Conservation (phyloP, 2,888 invertebrate genomes). For the Polylopha cassiicola region DNA sequence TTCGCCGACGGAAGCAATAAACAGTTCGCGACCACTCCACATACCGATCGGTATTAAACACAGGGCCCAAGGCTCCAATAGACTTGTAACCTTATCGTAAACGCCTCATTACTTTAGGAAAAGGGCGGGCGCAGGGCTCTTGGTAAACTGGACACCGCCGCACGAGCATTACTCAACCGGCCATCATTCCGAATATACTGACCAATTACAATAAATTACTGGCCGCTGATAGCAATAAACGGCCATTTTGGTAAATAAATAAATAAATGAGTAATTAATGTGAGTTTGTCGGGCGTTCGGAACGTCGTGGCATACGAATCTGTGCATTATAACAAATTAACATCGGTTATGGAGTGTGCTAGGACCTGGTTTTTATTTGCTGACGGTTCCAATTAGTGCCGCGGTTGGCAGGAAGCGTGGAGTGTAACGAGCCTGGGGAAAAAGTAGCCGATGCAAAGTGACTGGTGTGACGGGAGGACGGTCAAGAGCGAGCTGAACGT, state of each 20-base stretch:
- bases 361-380: constrained; percentile 41
- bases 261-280: constrained; percentile 70
- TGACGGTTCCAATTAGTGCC: constrained; percentile 51
- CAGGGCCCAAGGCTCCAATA: too few species aligned
- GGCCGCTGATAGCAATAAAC: constrained; percentile 52
- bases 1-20: constrained; percentile 8
- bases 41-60: not conserved
- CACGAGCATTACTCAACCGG: constrained; percentile 38
- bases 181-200: constrained; percentile 54
- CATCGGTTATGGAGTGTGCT: constrained; percentile 40
- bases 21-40: not conserved
- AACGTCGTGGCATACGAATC: constrained; percentile 64
- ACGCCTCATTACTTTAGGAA: constrained; percentile 7
- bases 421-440: constrained; percentile 27
- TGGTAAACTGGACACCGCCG: constrained; percentile 29
- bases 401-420: too few species aligned
- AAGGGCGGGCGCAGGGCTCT: constrained; percentile 29
- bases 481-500: too few species aligned
- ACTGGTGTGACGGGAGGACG: too few species aligned
- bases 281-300: constrained; percentile 35
- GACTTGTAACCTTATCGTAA: too few species aligned
- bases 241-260: constrained; percentile 66
- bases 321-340: constrained; percentile 64
- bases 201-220: constrained; percentile 71
- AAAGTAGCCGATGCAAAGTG: constrained; percentile 13